Evolutionary conservation across 1,140 invertebrate genomes (phyloP), one percentile per base, ranked within the genome.

Genomic region (Drosophila hydei): DNA sequence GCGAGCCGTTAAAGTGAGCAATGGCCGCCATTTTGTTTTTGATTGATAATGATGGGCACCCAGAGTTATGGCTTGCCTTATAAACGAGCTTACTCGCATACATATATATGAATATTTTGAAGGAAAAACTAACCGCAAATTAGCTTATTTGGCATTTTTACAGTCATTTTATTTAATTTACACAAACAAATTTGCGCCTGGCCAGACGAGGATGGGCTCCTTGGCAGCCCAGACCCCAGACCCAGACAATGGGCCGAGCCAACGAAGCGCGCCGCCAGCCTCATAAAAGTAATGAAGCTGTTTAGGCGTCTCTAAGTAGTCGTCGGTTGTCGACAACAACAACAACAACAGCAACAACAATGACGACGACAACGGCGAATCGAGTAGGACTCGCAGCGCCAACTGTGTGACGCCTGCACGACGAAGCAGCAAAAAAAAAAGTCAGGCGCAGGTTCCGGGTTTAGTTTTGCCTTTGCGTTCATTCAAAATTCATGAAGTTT

Each of bases 141-240:
- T 88, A 88, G 83, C 83, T 88, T 88, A 88, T 88, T 88, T 88
- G 84, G 83, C 79, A 88, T 88, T 88, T 88, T 88, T 88, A 88
- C 83, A 88, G 83, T 88, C 83, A 65, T 88, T 88, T 88, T 78
- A 88, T 88, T 88, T 88, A 88, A 88, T 88, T 88, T 88, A 88
- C 83, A 88, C 84, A 88, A 88, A 88, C 83, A 88, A 88, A 88
- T 89, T 88, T 88, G 75, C 83, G 84, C 84, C 83, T 83, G 78
- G 75, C 65, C 83, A 87, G 67, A 81, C 67, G 63, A 33, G 30
- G 9, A 60, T 36, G 63, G 38, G 14, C 38, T 16, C 38, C 30
- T 6, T 9, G 11, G 30, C 30, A 30, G 45, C 6, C 18, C 42
- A 14, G 62, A 18, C 40, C 19, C 42, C 30, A 33, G 33, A 12